These are phyloP conservation scores for Chionoecetes opilio DNA, from an alignment of 1,140 invertebrate species.

Conservation along the genomic window DNA sequence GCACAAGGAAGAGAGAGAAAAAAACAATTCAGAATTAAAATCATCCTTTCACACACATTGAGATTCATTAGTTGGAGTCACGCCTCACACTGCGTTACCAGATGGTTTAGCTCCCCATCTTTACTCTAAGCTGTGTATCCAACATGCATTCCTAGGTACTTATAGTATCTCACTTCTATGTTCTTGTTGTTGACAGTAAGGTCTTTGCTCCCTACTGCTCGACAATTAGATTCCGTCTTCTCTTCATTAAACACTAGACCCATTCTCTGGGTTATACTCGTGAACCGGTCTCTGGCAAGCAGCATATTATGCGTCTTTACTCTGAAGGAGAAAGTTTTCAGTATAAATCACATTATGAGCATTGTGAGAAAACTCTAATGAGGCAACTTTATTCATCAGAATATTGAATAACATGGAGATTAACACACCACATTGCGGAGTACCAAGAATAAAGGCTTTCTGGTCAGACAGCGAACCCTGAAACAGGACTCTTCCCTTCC, in stretches of 20 bases:
- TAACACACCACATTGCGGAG: not conserved
- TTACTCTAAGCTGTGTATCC: not conserved
- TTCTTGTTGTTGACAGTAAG: not conserved
- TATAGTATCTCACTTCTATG: not conserved
- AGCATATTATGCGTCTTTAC: not conserved
- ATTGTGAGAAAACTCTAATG: not conserved
- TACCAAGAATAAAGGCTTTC: not conserved
- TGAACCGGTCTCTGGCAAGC: too few relatives aligned
- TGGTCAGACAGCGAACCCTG: not conserved
- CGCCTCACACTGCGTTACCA: not conserved
- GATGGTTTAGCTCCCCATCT: not conserved
- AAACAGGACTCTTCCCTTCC: not conserved
- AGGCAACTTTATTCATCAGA: not conserved
- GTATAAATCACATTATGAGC: not conserved
- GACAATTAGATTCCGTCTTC: not conserved
- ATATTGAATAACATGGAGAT: slow-evolving; percentile 32
- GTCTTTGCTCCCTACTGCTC: not conserved
- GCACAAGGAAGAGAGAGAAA: too few relatives aligned
- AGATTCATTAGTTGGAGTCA: too few relatives aligned
- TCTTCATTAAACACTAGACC: not conserved
- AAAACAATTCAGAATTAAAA: too few relatives aligned
- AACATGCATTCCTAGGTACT: slow-evolving; percentile 36
- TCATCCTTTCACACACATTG: too few relatives aligned
- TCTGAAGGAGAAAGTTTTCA: not conserved
- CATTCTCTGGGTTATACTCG: not conserved